These are phyloP conservation scores for Polietes domitor DNA, from an alignment of 2,888 invertebrate species.

Conservation along the genomic window DNA sequence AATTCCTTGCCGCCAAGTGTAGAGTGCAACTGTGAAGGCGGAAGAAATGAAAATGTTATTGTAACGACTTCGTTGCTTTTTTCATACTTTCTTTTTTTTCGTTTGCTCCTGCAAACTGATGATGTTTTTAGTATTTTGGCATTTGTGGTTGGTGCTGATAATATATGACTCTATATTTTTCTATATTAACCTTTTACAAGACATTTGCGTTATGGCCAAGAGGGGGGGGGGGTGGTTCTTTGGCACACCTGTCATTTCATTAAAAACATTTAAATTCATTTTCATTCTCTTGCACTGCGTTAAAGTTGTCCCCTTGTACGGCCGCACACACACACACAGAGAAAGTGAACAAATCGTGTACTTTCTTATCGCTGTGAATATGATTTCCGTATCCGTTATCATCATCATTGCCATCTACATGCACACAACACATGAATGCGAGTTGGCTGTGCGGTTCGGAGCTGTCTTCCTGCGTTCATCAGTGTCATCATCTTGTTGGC, in stretches of 20 bases:
- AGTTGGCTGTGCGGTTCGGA: neutral
- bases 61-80: neutral
- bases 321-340: neutral
- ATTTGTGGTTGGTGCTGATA: slow-evolving; percentile 19
- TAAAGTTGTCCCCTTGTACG: slow-evolving; percentile 31
- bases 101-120: slow-evolving; percentile 38
- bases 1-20: neutral
- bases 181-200: slow-evolving; percentile 24
- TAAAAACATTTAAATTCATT: slow-evolving; percentile 25
- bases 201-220: neutral
- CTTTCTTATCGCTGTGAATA: slow-evolving; percentile 76
- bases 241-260: slow-evolving; percentile 15
- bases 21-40: neutral
- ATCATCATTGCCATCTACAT: slow-evolving; percentile 9
- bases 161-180: slow-evolving; percentile 13
- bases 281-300: neutral
- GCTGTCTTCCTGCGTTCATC: slow-evolving; percentile 13
- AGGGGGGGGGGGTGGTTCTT: neutral
- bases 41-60: neutral
- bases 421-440: neutral
- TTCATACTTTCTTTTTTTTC: neutral
- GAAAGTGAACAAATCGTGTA: neutral
- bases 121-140: slow-evolving; percentile 50
- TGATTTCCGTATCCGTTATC: slow-evolving; percentile 76
- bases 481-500: neutral